Conservation (phyloP, 2,888 invertebrate genomes). For the Amblyteles armatorius region DNA sequence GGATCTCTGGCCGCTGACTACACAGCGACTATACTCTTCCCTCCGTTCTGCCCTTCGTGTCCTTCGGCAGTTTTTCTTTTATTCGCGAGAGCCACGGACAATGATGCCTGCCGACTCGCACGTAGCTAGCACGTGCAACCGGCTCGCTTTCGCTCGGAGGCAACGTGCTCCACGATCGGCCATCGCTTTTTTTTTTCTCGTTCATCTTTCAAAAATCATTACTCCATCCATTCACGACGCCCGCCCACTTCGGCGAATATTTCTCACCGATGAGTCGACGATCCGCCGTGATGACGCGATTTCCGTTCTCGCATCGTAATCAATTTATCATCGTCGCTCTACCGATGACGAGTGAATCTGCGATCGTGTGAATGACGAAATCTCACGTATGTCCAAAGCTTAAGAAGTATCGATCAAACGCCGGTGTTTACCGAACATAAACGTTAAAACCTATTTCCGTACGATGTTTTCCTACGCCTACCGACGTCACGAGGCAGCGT, state of each 20-base stretch:
- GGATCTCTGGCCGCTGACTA: neutral
- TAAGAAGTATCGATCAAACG: neutral
- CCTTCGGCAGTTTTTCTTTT: neutral
- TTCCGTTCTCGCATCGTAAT: neutral
- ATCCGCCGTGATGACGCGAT: neutral
- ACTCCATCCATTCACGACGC: neutral
- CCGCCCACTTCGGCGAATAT: neutral
- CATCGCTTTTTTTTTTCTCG: neutral
- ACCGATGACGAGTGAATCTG: neutral
- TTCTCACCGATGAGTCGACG: neutral
- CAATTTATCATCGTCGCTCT: neutral
- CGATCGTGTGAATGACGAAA: neutral
- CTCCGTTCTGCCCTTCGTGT: slow-evolving; percentile 4
- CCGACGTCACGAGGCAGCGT: slow-evolving; percentile 13
- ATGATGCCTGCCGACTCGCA: neutral
- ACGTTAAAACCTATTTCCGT: slow-evolving; percentile 27
- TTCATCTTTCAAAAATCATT: neutral
- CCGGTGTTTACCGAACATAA: neutral
- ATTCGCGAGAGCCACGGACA: neutral
- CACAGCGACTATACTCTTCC: neutral
- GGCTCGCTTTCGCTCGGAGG: neutral
- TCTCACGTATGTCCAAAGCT: neutral
- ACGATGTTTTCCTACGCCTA: neutral
- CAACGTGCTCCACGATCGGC: neutral
- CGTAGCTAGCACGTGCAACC: slow-evolving; percentile 5